Base-by-base conservation (phyloP, 30 jellyfish, hydroid and myxozoan species). In the Morbakka virulenta region DNA sequence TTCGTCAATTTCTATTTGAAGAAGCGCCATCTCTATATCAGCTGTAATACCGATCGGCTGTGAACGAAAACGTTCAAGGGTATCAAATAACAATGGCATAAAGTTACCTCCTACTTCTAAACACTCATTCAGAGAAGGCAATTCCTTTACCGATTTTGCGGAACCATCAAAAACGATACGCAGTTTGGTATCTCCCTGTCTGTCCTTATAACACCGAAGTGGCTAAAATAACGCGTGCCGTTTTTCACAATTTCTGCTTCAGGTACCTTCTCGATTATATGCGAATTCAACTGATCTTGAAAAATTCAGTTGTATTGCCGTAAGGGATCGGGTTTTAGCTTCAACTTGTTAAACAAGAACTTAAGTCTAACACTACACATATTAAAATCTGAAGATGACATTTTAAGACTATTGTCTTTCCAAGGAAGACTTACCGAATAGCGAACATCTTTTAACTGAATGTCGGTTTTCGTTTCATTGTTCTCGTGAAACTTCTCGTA, bases 21-120 rank as follows among this genome's bases (percentile, higher is more conserved):
- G 52, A n/a, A 62, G 49, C 26, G 84, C 83, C 84, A 35, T 72
- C 28, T 51, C 84, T 9, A 72, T 28, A 23, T 72, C 84, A 4
- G 86, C 50, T 31, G 72, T 77, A 17, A 34, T 2, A n/a, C 53
- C 82, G 2, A 34, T 63, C 63, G 51, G 28, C 4, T 77, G 72
- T 29, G 47, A 27, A 12, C 83, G 62, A 50, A 77, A 77, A 21
- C 69, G 9, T 3, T 57, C 23, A 14, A 77, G 62, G 2, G 72
- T 77, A 22, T 66, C 88, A 62, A 66, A 63, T 35, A 77, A 35
- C 33, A 34, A n/a, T 3, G 69, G 80, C 67, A 62, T 21, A 28
- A 20, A 25, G 41, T 32, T 62, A 25, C 26, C 26, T n/a, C 88
- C 86, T 12, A 26, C 34, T 22, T 48, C 76, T 49, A 72, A 72